Conservation (phyloP, 1,140 invertebrate species). For the Diprion similis region DNA sequence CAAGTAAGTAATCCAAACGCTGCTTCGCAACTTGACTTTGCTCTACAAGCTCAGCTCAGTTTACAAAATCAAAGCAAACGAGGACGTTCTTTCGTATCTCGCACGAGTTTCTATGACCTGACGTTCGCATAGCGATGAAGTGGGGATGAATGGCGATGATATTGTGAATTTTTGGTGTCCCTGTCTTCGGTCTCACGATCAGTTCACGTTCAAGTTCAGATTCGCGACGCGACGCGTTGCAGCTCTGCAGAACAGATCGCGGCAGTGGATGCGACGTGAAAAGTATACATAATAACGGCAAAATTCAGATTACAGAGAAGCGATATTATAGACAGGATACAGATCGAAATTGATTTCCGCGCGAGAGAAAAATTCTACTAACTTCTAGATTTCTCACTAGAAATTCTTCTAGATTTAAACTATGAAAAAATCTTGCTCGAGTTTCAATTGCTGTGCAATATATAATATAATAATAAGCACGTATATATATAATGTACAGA, state of each 20-base stretch:
- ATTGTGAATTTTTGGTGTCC: background rate
- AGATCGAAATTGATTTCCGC: background rate
- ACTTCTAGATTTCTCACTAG: no score
- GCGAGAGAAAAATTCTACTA: background rate
- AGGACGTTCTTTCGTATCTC: background rate
- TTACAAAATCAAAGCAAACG: background rate
- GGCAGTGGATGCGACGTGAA: conserved; percentile 30
- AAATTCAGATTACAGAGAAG: background rate
- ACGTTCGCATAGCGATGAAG: conserved; percentile 39
- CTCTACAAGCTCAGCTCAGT: background rate
- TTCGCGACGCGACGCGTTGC: background rate
- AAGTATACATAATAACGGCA: background rate
- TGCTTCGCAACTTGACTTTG: no score
- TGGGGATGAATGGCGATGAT: conserved; percentile 41
- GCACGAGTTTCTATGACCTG: conserved; percentile 43
- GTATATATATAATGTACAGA: no score
- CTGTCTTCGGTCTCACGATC: background rate
- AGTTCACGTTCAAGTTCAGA: background rate
- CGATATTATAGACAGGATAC: background rate
- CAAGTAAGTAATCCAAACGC: no score
- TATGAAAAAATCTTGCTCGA: background rate
- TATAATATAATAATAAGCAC: background rate
- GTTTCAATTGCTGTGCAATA: conserved; percentile 2
- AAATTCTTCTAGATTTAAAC: no score
- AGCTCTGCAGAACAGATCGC: no score